These are phyloP conservation scores for Drosophila anceps DNA, from an alignment of 2,888 invertebrate genomes.

Conservation along the genomic window DNA sequence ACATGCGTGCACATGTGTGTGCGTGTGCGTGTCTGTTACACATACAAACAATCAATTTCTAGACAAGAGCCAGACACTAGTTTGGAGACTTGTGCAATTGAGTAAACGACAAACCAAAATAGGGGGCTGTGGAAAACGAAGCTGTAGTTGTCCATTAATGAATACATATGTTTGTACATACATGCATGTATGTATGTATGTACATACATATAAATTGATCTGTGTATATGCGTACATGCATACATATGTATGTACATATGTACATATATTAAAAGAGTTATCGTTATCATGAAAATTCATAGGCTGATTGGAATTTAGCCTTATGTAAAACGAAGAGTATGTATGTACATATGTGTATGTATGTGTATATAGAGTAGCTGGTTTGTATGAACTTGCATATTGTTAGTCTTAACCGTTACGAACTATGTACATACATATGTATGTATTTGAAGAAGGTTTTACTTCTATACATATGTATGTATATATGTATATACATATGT, in stretches of 20 bases:
- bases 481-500: conserved; percentile 1
- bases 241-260: background rate
- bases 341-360: background rate
- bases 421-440: conserved; percentile 8
- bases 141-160: conserved; percentile 27
- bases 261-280: background rate
- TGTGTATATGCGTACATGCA: background rate
- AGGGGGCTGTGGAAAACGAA: conserved; percentile 14
- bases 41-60: conserved; percentile 34
- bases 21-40: background rate
- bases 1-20: too few species aligned
- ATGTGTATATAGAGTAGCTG: background rate
- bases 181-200: background rate
- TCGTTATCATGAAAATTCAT: background rate
- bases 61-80: conserved; percentile 62
- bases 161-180: conserved; percentile 14
- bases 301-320: background rate
- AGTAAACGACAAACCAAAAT: conserved; percentile 5
- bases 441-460: background rate
- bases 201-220: conserved; percentile 5
- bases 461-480: conserved; percentile 5
- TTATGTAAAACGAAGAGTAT: background rate
- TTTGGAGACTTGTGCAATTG: conserved; percentile 46
- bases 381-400: background rate
- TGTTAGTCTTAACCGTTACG: background rate